Evolutionary conservation across 1,140 invertebrate species (phyloP), one percentile per base, ranked within the genome.

Genomic region (Zaprionus ghesquierei): DNA sequence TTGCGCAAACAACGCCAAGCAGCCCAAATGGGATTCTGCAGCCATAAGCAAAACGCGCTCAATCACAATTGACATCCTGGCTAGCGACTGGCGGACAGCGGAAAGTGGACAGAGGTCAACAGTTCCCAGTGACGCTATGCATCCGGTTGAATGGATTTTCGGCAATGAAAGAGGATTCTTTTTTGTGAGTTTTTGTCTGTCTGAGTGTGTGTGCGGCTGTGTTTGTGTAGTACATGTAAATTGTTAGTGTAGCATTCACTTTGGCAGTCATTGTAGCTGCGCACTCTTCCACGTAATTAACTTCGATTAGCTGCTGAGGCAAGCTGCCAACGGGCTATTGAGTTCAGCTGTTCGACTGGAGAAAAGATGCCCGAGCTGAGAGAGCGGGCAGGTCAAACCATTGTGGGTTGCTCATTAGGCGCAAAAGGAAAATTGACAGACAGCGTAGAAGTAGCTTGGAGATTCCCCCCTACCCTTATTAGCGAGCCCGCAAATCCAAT

Each of bases 121-220:
- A 65, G 71, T 29, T 50, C 58, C 50, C 59, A 62, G 60, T 49
- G 64, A 65, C 62, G 65, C 62, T 80, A 59, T 80, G 84, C 84
- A 89, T 89, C 84, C 84, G 85, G 84, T 72, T 89, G 77, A 89
- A 89, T 86, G 81, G 75, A 86, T 77, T 87, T 81, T 68, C 12
- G 35, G 25, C 58, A 23, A 33, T 58, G 46, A 75, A 75, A 53
- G 51, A 50, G 44, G 12, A 10, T 49, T 22, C 25, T 53, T 62
- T 55, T 56, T 13, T 22, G 33, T 8, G 9, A n/a, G 10, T 63
- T 2, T 18, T 2, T 6, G 1, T 12, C 13, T 44, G 15, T 5
- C 12, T 46, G 18, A 20, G 20, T 13, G 22, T 13, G 46, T 27
- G 8, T 38, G 33, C 23, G 33, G 33, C 18, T 41, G 35, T 25